phyloP scores from a whole-genome alignment of 2,113 vertebrate species.

The Triplophysa siluroides region DNA sequence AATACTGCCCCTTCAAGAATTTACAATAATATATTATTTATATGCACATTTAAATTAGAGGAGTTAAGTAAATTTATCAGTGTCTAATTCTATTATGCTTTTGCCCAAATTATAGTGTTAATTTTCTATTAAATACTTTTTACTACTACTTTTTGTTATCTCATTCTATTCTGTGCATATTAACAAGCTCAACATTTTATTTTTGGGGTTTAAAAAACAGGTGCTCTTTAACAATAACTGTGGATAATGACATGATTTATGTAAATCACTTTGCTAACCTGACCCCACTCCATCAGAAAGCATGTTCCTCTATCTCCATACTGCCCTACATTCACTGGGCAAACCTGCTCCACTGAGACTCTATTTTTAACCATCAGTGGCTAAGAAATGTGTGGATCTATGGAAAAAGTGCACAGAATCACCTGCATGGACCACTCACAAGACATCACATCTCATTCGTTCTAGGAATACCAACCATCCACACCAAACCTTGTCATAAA shows the following conservation, averaged over 20 bases:
- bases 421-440: background rate
- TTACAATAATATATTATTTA: no score
- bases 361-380: constrained; percentile 52
- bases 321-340: constrained; percentile 51
- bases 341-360: constrained; percentile 46
- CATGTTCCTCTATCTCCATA: constrained; percentile 13
- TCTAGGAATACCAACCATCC: background rate
- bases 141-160: no score
- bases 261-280: background rate
- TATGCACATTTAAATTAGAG: no score
- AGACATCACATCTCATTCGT: background rate
- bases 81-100: no score
- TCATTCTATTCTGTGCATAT: no score
- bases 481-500: background rate
- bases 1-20: no score
- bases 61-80: no score
- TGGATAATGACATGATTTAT: background rate
- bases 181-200: no score
- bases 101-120: no score
- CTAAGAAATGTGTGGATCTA: constrained; percentile 32
- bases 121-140: no score
- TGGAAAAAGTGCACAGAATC: constrained; percentile 9
- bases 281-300: constrained; percentile 26
- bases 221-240: no score
- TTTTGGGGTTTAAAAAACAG: no score